Base-by-base conservation (phyloP, 2,888 invertebrate species). In the Ophioninae sp. region DNA sequence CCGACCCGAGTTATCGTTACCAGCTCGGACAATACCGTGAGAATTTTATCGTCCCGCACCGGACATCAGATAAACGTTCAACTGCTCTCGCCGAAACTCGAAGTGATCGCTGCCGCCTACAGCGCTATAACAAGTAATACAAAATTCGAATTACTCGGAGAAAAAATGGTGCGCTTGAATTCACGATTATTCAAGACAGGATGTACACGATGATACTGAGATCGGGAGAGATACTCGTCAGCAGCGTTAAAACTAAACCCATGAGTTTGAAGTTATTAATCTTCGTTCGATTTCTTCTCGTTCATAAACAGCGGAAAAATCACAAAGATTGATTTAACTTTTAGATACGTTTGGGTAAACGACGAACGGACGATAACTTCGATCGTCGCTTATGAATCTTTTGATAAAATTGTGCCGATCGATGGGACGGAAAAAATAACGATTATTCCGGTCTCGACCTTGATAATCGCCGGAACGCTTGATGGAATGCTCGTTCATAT, bases 61-160 rank as follows among this genome's bases (percentile, higher is more conserved):
- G 88, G 87, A 22, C 87, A 81, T 64, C 88, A 87, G 69, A 76
- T 88, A 13, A 88, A 86, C 73, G 84, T 87, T n/a, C 88, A 88
- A 59, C 82, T 90, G 44, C 79, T 90, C 6, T 83, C 87, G 7
- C 17, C 71, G 41, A 65, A 81, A 23, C 79, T 87, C 22, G 20
- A 85, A n/a, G 84, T 88, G 10, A 39, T 87, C 6, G 81, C 84
- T 7, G 83, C 87, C 7, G 71, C 86, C 0, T 88, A 85, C 67
- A 88, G 87, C 41, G 87, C 83, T 44, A 87, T 85, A n/a, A 84
- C 81, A 17, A 82, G 89, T 89, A 72, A 17, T 20, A 64, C 63
- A 37, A 30, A 30, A 44, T n/a, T 9, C 44, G n/a, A 71, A 51
- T 39, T 2, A 41, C 2, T 2, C 20, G 17, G 44, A 64, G 39